A percentile compares a stretch with the other conserved stretches of the same genome.
These are phyloP conservation scores for Platyrinchus mystaceus DNA, from an alignment of 2,797 vertebrate species.

Conservation along the genomic window DNA sequence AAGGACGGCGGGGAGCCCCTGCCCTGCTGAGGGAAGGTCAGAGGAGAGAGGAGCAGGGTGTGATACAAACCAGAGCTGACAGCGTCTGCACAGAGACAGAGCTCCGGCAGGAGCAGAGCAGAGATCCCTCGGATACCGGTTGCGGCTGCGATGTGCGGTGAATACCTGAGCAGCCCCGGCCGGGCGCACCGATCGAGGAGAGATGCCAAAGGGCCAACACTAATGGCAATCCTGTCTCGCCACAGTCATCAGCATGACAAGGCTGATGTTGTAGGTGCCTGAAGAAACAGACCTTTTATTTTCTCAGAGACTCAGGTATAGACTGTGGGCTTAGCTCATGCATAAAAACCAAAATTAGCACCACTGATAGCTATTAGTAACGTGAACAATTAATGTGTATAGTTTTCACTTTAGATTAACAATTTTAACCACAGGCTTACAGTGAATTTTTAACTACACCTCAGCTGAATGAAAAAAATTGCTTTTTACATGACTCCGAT, in stretches of 20 bases:
- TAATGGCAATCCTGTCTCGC: neutral
- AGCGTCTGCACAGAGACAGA: neutral
- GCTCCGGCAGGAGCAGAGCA: neutral
- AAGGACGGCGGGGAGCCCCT: neutral
- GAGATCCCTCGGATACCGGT: neutral
- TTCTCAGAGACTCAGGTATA: neutral
- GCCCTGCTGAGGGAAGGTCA: neutral
- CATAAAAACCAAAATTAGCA: neutral
- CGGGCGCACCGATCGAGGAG: neutral
- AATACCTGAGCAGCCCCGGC: slow-evolving; percentile 1
- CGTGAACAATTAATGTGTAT: neutral
- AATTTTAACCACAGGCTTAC: neutral
- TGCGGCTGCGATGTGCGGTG: neutral
- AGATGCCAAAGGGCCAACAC: neutral
- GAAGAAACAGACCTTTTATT: neutral
- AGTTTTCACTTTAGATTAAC: neutral
- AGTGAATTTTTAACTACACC: slow-evolving; percentile 20
- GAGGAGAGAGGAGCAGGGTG: neutral
- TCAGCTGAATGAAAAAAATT: neutral
- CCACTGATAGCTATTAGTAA: neutral
- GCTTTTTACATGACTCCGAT: slow-evolving; percentile 9
- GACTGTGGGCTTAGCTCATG: neutral
- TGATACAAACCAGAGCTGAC: neutral
- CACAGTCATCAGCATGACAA: neutral
- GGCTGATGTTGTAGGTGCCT: neutral